Base-by-base conservation (phyloP, 2,113 vertebrate genomes). In the Pedionomus torquatus region DNA sequence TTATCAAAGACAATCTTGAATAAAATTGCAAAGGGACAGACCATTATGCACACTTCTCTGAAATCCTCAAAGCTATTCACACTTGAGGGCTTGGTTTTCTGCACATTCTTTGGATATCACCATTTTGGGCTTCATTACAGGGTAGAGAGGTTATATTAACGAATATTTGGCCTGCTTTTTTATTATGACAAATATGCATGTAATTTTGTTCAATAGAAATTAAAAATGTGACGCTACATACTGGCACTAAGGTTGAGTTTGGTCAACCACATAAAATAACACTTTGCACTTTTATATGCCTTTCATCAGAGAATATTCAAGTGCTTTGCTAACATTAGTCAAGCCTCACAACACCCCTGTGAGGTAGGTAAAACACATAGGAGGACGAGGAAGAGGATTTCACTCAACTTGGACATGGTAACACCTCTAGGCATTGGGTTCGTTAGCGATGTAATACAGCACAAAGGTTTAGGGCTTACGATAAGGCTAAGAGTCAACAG, bases 321-420 rank as follows among this genome's bases (percentile, higher is more conserved):
- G 80, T 57, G 72, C 81, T 95, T 94, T 83, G 55, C 82, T 89
- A 96, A 92, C 81, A 83, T 89, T 91, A 93, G 71, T 82, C 89
- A 96, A 91, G 90, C 83, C 94, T 95, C 92, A 96, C 94, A 96
- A 95, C 95, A 92, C 46, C 80, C 80, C 92, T 95, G 95, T 82
- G 97, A 97, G 96, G 96, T 97, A 96, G 95, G 77, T 91, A 84
- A 87, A 96, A 95, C 51, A 93, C 57, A 84, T 35, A 89, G 41
- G 54, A 96, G 75, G 49, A 94, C 68, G 66, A 95, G 60, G 52
- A 54, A 3, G 71, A 93, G 10, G 71, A 93, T 54, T 93, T 90
- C 71, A 87, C 44, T 93, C 74, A 77, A 26, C 54, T 89, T 70
- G 7, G 37, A 93, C 69, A 58, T 2, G 19, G 70, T 71, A 64